Percentiles rank a stretch among this genome's conserved stretches.
These are phyloP conservation scores for Xylota sylvarum DNA, from an alignment of 2,888 invertebrate genomes.

Conservation along the genomic window DNA sequence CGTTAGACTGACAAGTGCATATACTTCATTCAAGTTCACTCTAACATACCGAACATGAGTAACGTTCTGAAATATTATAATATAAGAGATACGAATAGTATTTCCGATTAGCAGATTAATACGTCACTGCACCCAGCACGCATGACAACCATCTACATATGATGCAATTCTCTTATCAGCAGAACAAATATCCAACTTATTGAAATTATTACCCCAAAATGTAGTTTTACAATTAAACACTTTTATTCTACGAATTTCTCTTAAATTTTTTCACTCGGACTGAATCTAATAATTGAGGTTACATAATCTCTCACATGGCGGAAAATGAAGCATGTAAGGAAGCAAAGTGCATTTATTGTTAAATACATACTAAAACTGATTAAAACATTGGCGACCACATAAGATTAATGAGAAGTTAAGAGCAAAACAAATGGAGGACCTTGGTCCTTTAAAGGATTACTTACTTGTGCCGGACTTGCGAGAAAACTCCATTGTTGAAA, in stretches of 20 bases:
- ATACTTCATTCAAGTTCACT: background rate
- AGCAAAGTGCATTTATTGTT: background rate
- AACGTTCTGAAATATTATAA: too few relatives aligned
- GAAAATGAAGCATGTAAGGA: constrained; percentile 4
- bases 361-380: background rate
- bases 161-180: constrained; percentile 49
- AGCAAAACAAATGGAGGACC: constrained; percentile 34
- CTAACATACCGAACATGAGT: background rate
- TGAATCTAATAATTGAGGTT: constrained; percentile 65
- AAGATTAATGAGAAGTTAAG: background rate
- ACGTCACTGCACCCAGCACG: constrained; percentile 5
- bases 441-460: constrained; percentile 81
- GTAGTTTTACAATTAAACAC: background rate
- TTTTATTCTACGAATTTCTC: background rate
- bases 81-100: background rate
- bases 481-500: constrained; percentile 80
- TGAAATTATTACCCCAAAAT: too few relatives aligned
- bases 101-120: background rate
- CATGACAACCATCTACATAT: constrained; percentile 17
- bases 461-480: constrained; percentile 83
- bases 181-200: background rate
- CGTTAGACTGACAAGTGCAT: too few relatives aligned
- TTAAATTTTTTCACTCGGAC: background rate
- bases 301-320: constrained; percentile 76
- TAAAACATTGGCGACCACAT: background rate